Base-by-base conservation (phyloP, 2,113 vertebrate species). In the Platichthys stellatus region DNA sequence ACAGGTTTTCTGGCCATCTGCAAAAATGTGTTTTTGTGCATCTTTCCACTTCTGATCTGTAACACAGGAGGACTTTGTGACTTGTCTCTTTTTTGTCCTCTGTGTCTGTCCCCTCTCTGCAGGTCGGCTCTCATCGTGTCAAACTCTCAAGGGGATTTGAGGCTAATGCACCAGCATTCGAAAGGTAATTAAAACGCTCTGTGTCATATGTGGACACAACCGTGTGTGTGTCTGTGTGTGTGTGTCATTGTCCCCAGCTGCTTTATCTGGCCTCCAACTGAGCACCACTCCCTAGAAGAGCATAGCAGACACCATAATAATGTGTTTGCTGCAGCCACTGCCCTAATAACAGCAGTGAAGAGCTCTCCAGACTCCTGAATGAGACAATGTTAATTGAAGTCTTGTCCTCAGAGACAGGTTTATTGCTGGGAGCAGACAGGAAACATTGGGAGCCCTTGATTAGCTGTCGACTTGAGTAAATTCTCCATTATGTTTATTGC, bases 61-160 rank as follows among this genome's bases (percentile, higher is more conserved):
- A 66, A 10, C 18, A 23, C 83, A 71, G 26, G 51, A 59, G 53
- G 38, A 45, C 65, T 20, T 11, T 21, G 7, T 87, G 63, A 78
- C 69, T 80, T 67, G 56, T 71, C 69, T 81, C 72, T 87, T 62
- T 31, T 51, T 65, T 72, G 43, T 81, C 56, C 76, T 68, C 28
- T 78, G 26, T 83, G 7, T 2, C 61, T 63, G 18, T 84, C 60
- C 82, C 62, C 60, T 80, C 24, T 2, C 84, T 40, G 24, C 78
- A 99, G 98, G 98, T 99, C 60, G 98, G 98, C 76, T 99, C 98
- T n/a, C 98, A 99, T 89, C 97, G 98, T 72, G 98, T 99, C 77
- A 96, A 98, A 84, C 97, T 99, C 93, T 99, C 98, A 51, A 94
- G 98, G 63, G 98, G 98, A 49, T 99, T 98, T 67, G 98, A 99